A percentile compares a stretch with the other conserved stretches of the same genome.
These are phyloP conservation scores for Hippopotamyrus pictus DNA, from an alignment of 2,797 vertebrate species.

Conservation along the genomic window DNA sequence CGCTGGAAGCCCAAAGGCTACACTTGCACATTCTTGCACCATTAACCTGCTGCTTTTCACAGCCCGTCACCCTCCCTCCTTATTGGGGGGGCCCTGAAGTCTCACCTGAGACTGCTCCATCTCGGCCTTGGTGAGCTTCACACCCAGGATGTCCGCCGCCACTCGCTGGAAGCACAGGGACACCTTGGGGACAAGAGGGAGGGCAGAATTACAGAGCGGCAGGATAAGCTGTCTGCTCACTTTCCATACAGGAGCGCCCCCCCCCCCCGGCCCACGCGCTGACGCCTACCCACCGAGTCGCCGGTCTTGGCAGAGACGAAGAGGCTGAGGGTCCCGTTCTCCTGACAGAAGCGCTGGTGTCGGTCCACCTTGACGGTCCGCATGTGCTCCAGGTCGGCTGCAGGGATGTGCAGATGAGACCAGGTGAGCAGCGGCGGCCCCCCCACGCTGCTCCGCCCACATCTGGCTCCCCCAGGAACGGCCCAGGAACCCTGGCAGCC, in stretches of 20 bases:
- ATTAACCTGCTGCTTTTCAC: slow-evolving; percentile 58
- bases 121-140: slow-evolving; percentile 98
- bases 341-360: slow-evolving; percentile 92
- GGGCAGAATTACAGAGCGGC: slow-evolving; percentile 39
- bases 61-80: slow-evolving; percentile 37
- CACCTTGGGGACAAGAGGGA: slow-evolving; percentile 67
- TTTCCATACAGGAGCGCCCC: background rate
- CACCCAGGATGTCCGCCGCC: slow-evolving; percentile 92
- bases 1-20: background rate
- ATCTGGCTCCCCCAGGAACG: background rate
- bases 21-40: slow-evolving; percentile 39
- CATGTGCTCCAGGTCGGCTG: slow-evolving; percentile 98
- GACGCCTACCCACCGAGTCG: slow-evolving; percentile 78
- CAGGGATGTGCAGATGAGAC: slow-evolving; percentile 30
- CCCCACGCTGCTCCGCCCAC: background rate
- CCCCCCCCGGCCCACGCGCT: too few species aligned
- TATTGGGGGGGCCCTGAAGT: background rate
- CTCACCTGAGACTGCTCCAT: slow-evolving; percentile 97
- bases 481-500: background rate
- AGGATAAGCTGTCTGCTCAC: background rate
- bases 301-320: slow-evolving; percentile 96
- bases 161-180: slow-evolving; percentile 95
- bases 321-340: slow-evolving; percentile 87
- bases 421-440: background rate
- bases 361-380: slow-evolving; percentile 91